Evolutionary conservation across 2,888 invertebrate species (phyloP).

Genomic region (Hyposoter dolosus): DNA sequence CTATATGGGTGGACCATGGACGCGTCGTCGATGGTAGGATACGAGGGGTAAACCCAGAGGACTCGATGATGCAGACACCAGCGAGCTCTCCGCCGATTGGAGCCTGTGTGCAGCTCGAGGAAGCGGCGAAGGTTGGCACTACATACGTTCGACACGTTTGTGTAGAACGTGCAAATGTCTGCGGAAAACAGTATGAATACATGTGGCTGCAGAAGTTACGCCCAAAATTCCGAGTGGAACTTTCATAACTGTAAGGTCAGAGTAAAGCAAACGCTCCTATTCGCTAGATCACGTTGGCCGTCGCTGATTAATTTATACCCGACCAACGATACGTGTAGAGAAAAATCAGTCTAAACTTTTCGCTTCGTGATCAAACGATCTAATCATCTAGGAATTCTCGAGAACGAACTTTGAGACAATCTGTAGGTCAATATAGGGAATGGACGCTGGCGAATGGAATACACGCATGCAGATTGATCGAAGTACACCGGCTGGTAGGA

Average conservation of each 20-base stretch:
- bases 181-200: not conserved
- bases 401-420: not conserved
- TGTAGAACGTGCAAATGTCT: not conserved
- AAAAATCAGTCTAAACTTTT: not conserved
- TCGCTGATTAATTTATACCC: not conserved
- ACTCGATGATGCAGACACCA: slow-evolving; percentile 55
- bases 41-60: slow-evolving; percentile 47
- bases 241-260: not conserved
- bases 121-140: slow-evolving; percentile 40
- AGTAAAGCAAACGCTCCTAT: not conserved
- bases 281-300: too few species aligned
- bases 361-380: not conserved
- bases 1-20: slow-evolving; percentile 37
- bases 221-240: not conserved
- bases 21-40: slow-evolving; percentile 56
- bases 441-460: slow-evolving; percentile 24
- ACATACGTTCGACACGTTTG: slow-evolving; percentile 6
- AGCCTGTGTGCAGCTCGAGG: slow-evolving; percentile 50
- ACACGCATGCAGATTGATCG: slow-evolving; percentile 59
- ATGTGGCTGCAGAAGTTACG: not conserved
- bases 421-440: not conserved
- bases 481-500: slow-evolving; percentile 46
- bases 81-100: slow-evolving; percentile 37
- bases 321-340: not conserved
- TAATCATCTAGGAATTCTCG: not conserved